Evolutionary conservation across 1,140 invertebrate species (phyloP).

Genomic region (Pentalonia nigronervosa): DNA sequence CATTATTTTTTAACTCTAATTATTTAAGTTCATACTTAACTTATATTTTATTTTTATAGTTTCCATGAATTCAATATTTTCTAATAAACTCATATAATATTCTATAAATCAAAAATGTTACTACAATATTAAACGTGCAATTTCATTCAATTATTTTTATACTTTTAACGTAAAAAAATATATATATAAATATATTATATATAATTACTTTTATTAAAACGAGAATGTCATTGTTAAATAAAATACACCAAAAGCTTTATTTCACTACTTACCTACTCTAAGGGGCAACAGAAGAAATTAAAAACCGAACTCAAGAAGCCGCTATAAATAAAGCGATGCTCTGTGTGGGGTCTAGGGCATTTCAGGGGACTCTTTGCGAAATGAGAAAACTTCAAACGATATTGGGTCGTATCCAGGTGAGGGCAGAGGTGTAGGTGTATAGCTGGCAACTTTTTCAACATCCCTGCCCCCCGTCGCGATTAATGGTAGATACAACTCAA

Average conservation of each 20-base stretch:
- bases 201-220: constrained; percentile 19
- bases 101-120: not conserved
- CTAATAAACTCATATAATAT: not conserved
- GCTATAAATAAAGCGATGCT: constrained; percentile 54
- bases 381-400: constrained; percentile 58
- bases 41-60: too few species aligned
- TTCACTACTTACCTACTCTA: not conserved
- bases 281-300: constrained; percentile 34
- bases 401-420: constrained; percentile 42
- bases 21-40: too few species aligned
- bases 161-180: not conserved
- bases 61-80: not conserved
- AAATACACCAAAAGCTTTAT: not conserved
- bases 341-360: not conserved
- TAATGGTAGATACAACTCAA: constrained; percentile 46
- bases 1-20: not conserved
- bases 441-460: constrained; percentile 38
- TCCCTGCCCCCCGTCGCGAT: constrained; percentile 17
- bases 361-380: constrained; percentile 54
- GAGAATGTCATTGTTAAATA: not conserved
- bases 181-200: too few species aligned
- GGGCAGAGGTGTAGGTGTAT: constrained; percentile 12
- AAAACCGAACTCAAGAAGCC: constrained; percentile 27
- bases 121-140: not conserved
- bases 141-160: not conserved